phyloP scores from a whole-genome alignment of 2,797 vertebrate species.

The Chiloscyllium punctatum region DNA sequence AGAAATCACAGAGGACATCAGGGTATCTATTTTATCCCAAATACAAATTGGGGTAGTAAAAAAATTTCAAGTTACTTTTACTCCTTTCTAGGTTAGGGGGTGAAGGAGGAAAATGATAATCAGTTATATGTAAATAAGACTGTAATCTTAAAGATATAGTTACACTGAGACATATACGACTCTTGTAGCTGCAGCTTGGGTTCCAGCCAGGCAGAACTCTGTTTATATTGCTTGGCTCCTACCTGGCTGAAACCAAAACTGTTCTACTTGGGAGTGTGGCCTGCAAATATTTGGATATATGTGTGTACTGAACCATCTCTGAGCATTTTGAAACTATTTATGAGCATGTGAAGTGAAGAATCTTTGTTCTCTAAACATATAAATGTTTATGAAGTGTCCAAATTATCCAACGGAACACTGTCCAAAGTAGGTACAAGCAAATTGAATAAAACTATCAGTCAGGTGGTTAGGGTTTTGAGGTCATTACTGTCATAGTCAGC shows the following conservation, averaged over 20 bases:
- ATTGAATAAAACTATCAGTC: background rate
- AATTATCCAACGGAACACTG: background rate
- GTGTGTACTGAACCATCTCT: background rate
- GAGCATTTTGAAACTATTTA: background rate
- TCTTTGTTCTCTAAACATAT: background rate
- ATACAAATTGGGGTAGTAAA: background rate
- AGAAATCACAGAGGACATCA: background rate
- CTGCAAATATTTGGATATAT: background rate
- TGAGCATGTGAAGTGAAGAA: background rate
- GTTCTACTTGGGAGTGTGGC: background rate
- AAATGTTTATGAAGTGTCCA: background rate
- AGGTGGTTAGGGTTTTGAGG: background rate
- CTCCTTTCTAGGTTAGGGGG: background rate
- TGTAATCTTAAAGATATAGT: background rate
- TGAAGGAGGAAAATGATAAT: background rate
- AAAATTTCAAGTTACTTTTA: background rate
- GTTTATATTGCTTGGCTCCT: background rate
- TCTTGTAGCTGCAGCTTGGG: background rate
- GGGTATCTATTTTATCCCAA: background rate
- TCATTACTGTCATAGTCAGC: background rate
- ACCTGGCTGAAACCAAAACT: background rate
- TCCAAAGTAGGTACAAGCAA: background rate
- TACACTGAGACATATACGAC: background rate
- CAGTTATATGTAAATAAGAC: background rate
- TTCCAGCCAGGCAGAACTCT: background rate